These are phyloP conservation scores for Eriocheir sinensis DNA, from an alignment of 1,140 invertebrate genomes.

Conservation along the genomic window DNA sequence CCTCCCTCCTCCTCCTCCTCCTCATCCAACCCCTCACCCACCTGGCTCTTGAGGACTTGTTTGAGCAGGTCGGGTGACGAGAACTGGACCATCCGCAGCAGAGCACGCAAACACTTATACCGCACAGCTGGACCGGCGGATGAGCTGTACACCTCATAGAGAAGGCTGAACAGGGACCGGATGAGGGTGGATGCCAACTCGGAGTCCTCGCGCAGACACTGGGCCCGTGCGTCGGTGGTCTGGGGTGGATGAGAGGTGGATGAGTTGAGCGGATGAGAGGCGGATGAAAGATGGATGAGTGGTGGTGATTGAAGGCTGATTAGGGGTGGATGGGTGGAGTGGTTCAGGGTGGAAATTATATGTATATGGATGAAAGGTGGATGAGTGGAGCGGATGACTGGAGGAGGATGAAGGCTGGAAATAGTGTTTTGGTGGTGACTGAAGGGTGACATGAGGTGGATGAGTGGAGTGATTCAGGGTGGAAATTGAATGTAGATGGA, in stretches of 20 bases:
- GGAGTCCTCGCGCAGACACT: constrained; percentile 86
- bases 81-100: constrained; percentile 97
- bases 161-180: constrained; percentile 91
- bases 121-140: constrained; percentile 98
- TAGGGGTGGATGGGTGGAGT: no score
- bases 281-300: not conserved
- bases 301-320: not conserved
- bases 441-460: no score
- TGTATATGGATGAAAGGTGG: no score
- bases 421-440: not conserved
- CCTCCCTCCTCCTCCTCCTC: no score
- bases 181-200: constrained; percentile 91
- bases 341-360: no score
- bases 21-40: not conserved
- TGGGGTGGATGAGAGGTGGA: constrained; percentile 69
- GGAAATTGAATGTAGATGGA: no score
- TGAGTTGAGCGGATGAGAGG: not conserved
- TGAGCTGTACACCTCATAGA: constrained; percentile 95
- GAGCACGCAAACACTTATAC: constrained; percentile 97
- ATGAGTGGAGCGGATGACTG: no score
- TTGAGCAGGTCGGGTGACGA: constrained; percentile 92
- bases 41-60: constrained; percentile 78
- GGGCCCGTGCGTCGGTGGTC: constrained; percentile 85
- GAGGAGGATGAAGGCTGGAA: no score
- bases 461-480: no score